phyloP scores from a whole-genome alignment of 2,888 invertebrate species.

The Strigamia crassipes region DNA sequence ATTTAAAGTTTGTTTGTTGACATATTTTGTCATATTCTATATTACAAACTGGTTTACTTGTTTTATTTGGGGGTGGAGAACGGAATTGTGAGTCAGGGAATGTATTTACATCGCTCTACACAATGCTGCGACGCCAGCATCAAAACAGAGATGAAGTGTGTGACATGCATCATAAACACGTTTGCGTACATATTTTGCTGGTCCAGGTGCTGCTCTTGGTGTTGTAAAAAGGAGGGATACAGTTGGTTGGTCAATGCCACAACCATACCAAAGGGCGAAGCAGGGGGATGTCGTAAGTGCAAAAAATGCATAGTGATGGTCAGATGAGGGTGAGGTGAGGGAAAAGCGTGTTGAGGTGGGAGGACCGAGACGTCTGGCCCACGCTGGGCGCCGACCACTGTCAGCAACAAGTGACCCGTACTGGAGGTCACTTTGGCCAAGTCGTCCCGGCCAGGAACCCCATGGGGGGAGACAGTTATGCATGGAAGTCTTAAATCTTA shows the following conservation, averaged over 20 bases:
- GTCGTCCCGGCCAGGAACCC: not conserved
- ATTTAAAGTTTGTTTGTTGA: too few species aligned
- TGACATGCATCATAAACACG: not conserved
- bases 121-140: not conserved
- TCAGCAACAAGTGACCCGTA: constrained; percentile 1
- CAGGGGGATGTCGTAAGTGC: too few species aligned
- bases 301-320: not conserved
- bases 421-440: not conserved
- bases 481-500: not conserved
- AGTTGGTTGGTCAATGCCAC: not conserved
- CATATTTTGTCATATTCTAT: not conserved
- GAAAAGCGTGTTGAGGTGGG: not conserved
- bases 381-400: not conserved
- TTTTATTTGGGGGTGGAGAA: not conserved
- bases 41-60: not conserved
- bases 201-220: not conserved
- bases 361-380: constrained; percentile 1
- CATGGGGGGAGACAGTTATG: not conserved
- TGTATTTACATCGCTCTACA: not conserved
- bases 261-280: not conserved
- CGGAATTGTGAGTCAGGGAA: too few species aligned
- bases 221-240: not conserved
- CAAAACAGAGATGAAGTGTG: not conserved
- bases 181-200: not conserved
- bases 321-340: not conserved